Percentiles rank a stretch among this genome's conserved stretches.
Conservation (phyloP, 2,888 invertebrate genomes). For the Orthosia gothica region DNA sequence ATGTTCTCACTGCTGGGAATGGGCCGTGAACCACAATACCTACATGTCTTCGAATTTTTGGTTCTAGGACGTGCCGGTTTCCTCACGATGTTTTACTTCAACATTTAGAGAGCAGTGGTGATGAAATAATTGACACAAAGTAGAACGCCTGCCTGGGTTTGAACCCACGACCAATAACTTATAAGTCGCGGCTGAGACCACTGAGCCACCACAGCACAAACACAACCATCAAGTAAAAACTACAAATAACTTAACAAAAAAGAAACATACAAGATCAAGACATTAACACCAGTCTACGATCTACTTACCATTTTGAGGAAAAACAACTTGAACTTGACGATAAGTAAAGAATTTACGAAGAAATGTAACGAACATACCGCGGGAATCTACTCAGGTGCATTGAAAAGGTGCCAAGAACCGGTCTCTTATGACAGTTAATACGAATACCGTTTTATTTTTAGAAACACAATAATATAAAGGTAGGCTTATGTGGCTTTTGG, state of each 20-base stretch:
- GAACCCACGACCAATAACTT: too few relatives aligned
- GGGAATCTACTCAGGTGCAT: slow-evolving; percentile 69
- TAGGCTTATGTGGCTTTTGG: slow-evolving; percentile 61
- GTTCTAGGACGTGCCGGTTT: too few relatives aligned
- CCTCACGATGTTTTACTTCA: too few relatives aligned
- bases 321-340: slow-evolving; percentile 61
- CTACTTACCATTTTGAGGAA: slow-evolving; percentile 60
- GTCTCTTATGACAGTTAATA: slow-evolving; percentile 77
- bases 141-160: too few relatives aligned
- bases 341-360: slow-evolving; percentile 70
- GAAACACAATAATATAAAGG: slow-evolving; percentile 71
- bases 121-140: too few relatives aligned
- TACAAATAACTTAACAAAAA: slow-evolving; percentile 6
- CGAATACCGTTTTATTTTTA: slow-evolving; percentile 77
- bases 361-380: slow-evolving; percentile 70
- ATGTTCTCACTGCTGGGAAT: too few relatives aligned
- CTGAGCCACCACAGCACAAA: too few relatives aligned
- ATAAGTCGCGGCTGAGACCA: too few relatives aligned
- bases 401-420: slow-evolving; percentile 76
- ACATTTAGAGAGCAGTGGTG: too few relatives aligned
- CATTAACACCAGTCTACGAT: slow-evolving; percentile 47
- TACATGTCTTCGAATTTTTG: too few relatives aligned
- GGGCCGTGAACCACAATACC: too few relatives aligned
- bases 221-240: slow-evolving; percentile 18
- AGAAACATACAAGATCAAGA: slow-evolving; percentile 40